A percentile compares a stretch with the other conserved stretches of the same genome.
phyloP scores from a whole-genome alignment of 2,113 vertebrate genomes.

The Hippotragus niger region DNA sequence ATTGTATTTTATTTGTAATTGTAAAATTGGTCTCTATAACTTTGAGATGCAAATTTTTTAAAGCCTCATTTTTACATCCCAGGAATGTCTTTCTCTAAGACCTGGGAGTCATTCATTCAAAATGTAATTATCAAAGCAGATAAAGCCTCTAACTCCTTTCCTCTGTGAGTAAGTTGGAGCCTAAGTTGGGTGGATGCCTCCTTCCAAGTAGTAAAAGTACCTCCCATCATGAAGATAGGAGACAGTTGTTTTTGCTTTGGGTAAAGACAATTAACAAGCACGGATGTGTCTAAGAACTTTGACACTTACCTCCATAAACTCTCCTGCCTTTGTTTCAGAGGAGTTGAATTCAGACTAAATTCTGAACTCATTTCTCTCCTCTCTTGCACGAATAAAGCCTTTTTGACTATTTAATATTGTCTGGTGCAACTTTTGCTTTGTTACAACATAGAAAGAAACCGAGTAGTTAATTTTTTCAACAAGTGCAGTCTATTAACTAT shows the following conservation, averaged over 20 bases:
- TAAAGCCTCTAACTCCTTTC: neutral
- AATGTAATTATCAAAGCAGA: neutral
- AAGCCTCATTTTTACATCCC: neutral
- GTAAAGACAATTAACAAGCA: neutral
- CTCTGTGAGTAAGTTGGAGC: fast-evolving
- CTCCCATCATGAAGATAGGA: neutral
- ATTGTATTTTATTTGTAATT: neutral
- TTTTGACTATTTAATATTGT: neutral
- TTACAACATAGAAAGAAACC: neutral
- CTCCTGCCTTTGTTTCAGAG: neutral
- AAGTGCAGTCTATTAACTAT: neutral
- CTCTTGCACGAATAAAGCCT: neutral
- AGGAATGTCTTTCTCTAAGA: neutral
- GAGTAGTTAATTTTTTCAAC: neutral
- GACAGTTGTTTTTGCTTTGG: neutral
- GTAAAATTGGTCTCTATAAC: neutral
- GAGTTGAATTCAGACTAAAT: neutral
- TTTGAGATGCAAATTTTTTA: neutral
- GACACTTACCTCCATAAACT: neutral
- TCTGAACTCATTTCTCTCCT: neutral
- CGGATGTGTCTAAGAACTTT: neutral
- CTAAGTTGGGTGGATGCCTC: neutral
- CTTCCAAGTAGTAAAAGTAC: neutral
- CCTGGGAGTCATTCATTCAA: neutral
- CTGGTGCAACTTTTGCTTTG: neutral